These are phyloP conservation scores for Datnioides undecimradiatus DNA, from an alignment of 2,113 vertebrate species.

Conservation along the genomic window DNA sequence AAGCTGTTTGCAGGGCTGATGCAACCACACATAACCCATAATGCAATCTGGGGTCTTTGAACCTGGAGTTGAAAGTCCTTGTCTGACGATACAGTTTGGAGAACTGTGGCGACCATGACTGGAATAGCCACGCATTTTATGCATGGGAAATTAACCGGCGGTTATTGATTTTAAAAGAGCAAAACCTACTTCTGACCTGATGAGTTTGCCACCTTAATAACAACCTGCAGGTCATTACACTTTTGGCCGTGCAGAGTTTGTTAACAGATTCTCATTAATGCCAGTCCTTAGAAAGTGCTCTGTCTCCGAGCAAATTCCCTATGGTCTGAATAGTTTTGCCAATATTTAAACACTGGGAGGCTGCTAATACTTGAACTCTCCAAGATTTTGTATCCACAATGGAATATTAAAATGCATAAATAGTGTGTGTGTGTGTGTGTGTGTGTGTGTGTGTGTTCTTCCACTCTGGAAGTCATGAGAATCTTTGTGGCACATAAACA, in stretches of 20 bases:
- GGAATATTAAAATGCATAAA: constrained; percentile 70
- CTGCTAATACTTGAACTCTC: constrained; percentile 52
- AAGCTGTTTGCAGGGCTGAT: too few species aligned
- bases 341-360: constrained; percentile 63
- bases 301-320: constrained; percentile 42
- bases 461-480: constrained; percentile 56
- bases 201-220: constrained; percentile 10
- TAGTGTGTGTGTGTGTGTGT: constrained; percentile 54
- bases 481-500: constrained; percentile 72
- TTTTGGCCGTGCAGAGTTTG: not conserved
- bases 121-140: not conserved
- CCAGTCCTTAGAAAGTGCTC: constrained; percentile 26
- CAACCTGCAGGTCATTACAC: not conserved
- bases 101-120: too few species aligned
- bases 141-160: not conserved
- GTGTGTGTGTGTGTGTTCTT: constrained; percentile 57
- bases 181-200: not conserved
- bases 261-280: constrained; percentile 39
- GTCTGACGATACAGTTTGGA: too few species aligned
- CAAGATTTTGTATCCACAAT: constrained; percentile 57
- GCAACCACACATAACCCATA: too few species aligned
- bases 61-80: too few species aligned
- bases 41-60: too few species aligned
- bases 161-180: constrained; percentile 9
- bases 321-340: constrained; percentile 37